Evolutionary conservation across 1,140 invertebrate genomes (phyloP).

Genomic region (Sipha flava): DNA sequence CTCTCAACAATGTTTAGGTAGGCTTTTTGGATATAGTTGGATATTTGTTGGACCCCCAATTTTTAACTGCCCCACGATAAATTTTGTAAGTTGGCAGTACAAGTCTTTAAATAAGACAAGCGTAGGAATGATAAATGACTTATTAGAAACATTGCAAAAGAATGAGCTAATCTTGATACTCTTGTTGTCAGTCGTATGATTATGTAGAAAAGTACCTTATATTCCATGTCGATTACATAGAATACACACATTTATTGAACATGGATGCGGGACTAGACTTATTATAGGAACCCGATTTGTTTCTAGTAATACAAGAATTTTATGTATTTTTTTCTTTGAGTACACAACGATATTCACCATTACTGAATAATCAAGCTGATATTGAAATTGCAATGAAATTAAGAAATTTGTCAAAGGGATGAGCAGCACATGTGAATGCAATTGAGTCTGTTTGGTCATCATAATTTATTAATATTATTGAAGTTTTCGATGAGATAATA

Average conservation of each 20-base stretch:
- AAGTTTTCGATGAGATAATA: no score
- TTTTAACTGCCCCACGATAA: no score
- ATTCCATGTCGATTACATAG: slow-evolving; percentile 12
- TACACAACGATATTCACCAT: neutral
- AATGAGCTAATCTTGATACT: neutral
- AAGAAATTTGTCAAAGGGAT: neutral
- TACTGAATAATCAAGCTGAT: neutral
- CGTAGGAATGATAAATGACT: neutral
- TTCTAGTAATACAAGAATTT: neutral
- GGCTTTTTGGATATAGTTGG: no score
- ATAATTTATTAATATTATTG: neutral
- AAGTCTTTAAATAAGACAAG: neutral
- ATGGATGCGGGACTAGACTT: neutral
- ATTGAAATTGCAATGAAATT: neutral
- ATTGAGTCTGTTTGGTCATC: no score
- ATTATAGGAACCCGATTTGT: neutral
- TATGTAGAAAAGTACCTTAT: neutral
- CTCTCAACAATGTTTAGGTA: no score
- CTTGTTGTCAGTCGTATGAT: slow-evolving; percentile 3
- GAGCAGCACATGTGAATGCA: neutral
- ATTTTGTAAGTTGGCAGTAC: no score
- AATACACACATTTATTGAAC: slow-evolving; percentile 13
- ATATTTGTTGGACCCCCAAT: no score
- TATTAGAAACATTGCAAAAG: neutral
- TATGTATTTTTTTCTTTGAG: neutral